Evolutionary conservation across 2,888 invertebrate species (phyloP).

Genomic region (Netelia fuscicornis): DNA sequence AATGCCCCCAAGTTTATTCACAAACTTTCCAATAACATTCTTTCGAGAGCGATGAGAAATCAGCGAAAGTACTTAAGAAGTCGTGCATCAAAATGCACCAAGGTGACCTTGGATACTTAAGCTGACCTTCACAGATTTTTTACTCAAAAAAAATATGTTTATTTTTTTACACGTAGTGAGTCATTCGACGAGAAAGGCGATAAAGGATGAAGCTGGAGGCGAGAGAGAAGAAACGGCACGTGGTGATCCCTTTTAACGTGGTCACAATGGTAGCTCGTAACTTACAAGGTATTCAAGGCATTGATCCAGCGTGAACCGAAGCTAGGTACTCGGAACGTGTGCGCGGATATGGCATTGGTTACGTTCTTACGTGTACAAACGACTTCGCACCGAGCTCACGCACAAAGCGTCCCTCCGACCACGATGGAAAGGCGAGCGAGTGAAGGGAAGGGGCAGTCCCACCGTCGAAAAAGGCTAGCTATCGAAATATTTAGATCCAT

Average conservation of each 20-base stretch:
- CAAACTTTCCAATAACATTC: too few relatives aligned
- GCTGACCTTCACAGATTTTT: too few relatives aligned
- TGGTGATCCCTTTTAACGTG: slow-evolving; percentile 14
- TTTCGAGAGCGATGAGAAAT: too few relatives aligned
- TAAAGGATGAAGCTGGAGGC: slow-evolving; percentile 1
- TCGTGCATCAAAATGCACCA: too few relatives aligned
- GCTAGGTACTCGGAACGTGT: background rate
- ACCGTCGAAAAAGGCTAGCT: background rate
- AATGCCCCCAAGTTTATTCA: too few relatives aligned
- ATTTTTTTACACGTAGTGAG: background rate
- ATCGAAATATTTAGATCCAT: slow-evolving; percentile 21
- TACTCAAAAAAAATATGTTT: too few relatives aligned
- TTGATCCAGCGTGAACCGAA: slow-evolving; percentile 6
- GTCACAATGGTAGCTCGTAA: slow-evolving; percentile 18
- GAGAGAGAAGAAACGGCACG: slow-evolving; percentile 4
- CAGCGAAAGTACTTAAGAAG: too few relatives aligned
- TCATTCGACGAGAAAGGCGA: background rate
- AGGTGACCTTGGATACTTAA: too few relatives aligned
- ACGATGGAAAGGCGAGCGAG: background rate
- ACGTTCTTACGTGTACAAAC: background rate
- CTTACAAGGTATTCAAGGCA: slow-evolving; percentile 17
- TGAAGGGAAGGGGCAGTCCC: background rate
- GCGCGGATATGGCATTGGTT: background rate
- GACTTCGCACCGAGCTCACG: background rate
- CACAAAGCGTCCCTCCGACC: background rate